Evolutionary conservation across 2,113 vertebrate genomes (phyloP).

Genomic region (Spermophilus dauricus): DNA sequence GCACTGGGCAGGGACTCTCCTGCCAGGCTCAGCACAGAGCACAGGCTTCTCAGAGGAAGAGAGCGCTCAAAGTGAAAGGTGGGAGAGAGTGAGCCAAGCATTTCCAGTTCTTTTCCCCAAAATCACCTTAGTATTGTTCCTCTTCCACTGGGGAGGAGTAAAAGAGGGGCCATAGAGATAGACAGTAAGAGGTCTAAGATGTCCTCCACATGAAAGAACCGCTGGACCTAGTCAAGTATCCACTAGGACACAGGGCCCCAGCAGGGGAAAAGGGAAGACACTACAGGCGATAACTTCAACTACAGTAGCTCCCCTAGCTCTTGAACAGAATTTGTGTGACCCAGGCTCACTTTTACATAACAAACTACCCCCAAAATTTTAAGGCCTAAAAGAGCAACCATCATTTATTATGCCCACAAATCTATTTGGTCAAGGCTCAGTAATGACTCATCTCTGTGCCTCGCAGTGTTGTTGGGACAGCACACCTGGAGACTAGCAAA

Average conservation of each 20-base stretch:
- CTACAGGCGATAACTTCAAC: not conserved
- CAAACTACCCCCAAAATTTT: not conserved
- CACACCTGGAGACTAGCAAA: not conserved
- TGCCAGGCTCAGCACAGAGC: not conserved
- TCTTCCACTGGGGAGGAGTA: not conserved
- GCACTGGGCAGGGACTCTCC: not conserved
- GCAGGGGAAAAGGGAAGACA: not conserved
- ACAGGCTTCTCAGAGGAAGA: not conserved
- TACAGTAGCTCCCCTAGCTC: not conserved
- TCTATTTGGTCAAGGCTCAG: not conserved
- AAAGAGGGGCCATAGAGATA: not conserved
- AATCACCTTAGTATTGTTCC: not conserved
- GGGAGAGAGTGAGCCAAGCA: not conserved
- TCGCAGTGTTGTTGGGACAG: accelerated
- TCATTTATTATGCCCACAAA: not conserved
- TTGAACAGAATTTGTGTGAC: too few species aligned
- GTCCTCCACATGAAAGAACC: too few species aligned
- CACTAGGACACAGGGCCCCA: not conserved
- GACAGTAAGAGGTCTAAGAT: not conserved
- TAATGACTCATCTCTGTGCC: not conserved
- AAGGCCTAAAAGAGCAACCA: not conserved
- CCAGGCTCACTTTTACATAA: not conserved
- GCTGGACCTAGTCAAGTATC: not conserved
- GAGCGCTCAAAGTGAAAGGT: not conserved
- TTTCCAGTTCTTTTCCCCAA: not conserved